These are phyloP conservation scores for Eupithecia pulchellata DNA, from an alignment of 2,888 invertebrate species.

Conservation along the genomic window DNA sequence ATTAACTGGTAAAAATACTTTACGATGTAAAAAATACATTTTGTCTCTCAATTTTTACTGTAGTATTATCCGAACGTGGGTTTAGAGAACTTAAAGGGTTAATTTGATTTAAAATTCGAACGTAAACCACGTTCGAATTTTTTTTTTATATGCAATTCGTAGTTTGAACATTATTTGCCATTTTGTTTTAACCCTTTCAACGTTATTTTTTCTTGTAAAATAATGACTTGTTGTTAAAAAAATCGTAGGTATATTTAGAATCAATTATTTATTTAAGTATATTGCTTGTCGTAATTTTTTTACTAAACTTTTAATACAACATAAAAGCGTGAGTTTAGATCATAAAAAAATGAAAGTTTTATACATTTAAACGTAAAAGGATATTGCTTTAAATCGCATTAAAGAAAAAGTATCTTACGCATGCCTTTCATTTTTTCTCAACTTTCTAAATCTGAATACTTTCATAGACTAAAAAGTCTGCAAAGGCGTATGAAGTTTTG, in stretches of 20 bases:
- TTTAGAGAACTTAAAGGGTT: neutral
- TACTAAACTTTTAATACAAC: neutral
- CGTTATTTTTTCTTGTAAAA: neutral
- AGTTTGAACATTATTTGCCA: neutral
- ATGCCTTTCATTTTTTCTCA: conserved; percentile 38
- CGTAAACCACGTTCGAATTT: too few relatives aligned
- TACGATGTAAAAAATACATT: neutral
- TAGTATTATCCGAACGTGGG: neutral
- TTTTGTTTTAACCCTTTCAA: conserved; percentile 1
- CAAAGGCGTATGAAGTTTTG: conserved; percentile 21
- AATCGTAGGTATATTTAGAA: neutral
- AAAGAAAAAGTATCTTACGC: conserved; percentile 35
- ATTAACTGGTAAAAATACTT: conserved; percentile 6
- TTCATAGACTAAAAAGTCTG: conserved; percentile 26
- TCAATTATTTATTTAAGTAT: neutral
- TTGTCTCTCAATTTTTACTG: neutral
- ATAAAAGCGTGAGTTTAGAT: conserved; percentile 11
- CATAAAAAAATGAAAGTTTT: conserved; percentile 35
- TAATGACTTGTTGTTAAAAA: neutral
- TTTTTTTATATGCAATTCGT: neutral
- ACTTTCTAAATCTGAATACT: conserved; percentile 46
- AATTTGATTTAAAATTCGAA: neutral
- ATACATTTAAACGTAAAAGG: conserved; percentile 30
- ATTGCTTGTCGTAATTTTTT: neutral
- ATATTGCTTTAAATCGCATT: conserved; percentile 28